phyloP scores from a whole-genome alignment of 1,140 invertebrate species.

The Mylabris phalerata region DNA sequence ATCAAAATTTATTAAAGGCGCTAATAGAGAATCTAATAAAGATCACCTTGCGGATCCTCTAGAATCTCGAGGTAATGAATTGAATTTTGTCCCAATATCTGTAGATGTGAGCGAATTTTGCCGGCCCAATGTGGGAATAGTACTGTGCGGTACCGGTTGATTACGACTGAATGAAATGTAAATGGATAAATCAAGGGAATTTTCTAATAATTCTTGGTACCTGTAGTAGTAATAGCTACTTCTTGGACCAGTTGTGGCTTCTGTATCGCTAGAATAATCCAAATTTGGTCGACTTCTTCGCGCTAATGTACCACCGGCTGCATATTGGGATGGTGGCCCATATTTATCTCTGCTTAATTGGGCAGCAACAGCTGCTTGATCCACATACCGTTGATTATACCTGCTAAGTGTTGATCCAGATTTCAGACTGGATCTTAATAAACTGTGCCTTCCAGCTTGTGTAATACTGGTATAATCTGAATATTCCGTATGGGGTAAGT shows the following conservation, averaged over 20 bases:
- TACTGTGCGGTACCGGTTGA: slow-evolving; percentile 35
- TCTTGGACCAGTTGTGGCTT: slow-evolving; percentile 73
- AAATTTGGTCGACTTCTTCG: slow-evolving; percentile 66
- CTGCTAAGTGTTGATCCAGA: slow-evolving; percentile 49
- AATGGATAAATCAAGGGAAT: no score
- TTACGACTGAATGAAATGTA: background rate
- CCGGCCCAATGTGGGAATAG: slow-evolving; percentile 44
- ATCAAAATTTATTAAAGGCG: background rate
- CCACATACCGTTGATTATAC: slow-evolving; percentile 53
- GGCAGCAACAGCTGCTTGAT: slow-evolving; percentile 46
- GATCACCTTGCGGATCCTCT: slow-evolving; percentile 49
- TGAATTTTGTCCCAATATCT: slow-evolving; percentile 56
- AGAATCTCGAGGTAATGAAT: slow-evolving; percentile 68
- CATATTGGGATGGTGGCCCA: slow-evolving; percentile 28
- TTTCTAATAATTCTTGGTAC: slow-evolving; percentile 27
- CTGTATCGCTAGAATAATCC: slow-evolving; percentile 91
- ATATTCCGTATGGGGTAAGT: slow-evolving; percentile 74
- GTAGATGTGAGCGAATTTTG: slow-evolving; percentile 47
- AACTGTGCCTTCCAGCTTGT: slow-evolving; percentile 62
- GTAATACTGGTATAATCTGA: slow-evolving; percentile 58
- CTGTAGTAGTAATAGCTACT: slow-evolving; percentile 73
- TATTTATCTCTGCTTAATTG: slow-evolving; percentile 42
- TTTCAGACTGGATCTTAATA: slow-evolving; percentile 69
- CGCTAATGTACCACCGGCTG: slow-evolving; percentile 46
- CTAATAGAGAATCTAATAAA: no score